A percentile compares a stretch with the other conserved stretches of the same genome.
These are phyloP conservation scores for Bhutanitis thaidina DNA, from an alignment of 2,888 invertebrate genomes.

Conservation along the genomic window DNA sequence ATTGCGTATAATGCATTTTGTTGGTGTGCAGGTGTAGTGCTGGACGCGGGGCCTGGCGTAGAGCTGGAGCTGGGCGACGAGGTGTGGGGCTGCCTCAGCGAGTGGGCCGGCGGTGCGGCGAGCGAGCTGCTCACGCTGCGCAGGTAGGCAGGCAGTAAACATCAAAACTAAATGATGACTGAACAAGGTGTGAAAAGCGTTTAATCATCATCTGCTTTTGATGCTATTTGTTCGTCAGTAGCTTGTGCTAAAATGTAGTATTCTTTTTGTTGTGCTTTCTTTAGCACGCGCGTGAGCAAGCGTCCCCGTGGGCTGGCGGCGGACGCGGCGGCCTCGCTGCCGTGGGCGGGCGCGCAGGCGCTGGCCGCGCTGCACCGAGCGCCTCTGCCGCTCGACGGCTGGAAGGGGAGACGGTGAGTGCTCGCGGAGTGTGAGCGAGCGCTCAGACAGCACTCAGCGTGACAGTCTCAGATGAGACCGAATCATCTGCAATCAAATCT, in stretches of 20 bases:
- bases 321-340: conserved; percentile 61
- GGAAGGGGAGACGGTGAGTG: conserved; percentile 42
- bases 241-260: too few relatives aligned
- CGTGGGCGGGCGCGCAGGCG: conserved; percentile 57
- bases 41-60: conserved; percentile 67
- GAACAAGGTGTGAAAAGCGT: too few relatives aligned
- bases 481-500: too few relatives aligned
- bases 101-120: conserved; percentile 71
- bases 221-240: too few relatives aligned
- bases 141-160: too few relatives aligned
- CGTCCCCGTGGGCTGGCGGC: conserved; percentile 56
- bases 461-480: too few relatives aligned
- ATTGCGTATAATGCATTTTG: too few relatives aligned
- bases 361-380: conserved; percentile 43
- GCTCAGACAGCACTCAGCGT: too few relatives aligned
- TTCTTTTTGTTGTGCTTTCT: too few relatives aligned
- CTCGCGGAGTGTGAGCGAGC: too few relatives aligned
- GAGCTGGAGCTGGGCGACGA: conserved; percentile 69
- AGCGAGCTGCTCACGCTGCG: conserved; percentile 60
- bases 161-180: too few relatives aligned
- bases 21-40: neutral
- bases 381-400: conserved; percentile 36
- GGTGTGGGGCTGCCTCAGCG: conserved; percentile 72
- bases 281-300: conserved; percentile 59
- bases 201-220: too few relatives aligned